Evolutionary conservation across 1,140 invertebrate genomes (phyloP).

Genomic region (Drosophila sechellia): DNA sequence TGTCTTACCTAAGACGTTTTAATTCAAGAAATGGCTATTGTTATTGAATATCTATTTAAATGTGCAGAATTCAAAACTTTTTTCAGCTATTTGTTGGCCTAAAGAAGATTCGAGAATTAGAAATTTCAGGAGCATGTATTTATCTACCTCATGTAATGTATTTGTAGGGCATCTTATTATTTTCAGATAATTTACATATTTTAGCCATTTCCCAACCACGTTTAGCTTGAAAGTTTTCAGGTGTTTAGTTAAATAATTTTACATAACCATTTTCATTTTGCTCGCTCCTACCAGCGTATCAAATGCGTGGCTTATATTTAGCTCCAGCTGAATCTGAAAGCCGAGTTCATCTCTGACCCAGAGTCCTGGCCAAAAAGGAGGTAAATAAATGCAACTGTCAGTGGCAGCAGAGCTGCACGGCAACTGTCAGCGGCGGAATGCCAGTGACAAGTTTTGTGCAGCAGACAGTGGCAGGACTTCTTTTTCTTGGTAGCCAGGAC

Average conservation of each 20-base stretch:
- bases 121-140: background rate
- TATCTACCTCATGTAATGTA: background rate
- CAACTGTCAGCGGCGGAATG: constrained; percentile 67
- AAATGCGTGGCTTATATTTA: constrained; percentile 35
- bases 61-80: too few species aligned
- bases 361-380: constrained; percentile 20
- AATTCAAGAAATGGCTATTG: too few species aligned
- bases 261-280: constrained; percentile 34
- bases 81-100: too few species aligned
- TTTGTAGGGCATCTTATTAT: constrained; percentile 48
- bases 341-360: constrained; percentile 10
- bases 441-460: constrained; percentile 66
- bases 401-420: constrained; percentile 59
- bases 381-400: constrained; percentile 75
- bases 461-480: constrained; percentile 24
- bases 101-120: too few species aligned
- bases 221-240: constrained; percentile 21
- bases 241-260: constrained; percentile 15
- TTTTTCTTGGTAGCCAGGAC: background rate
- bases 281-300: constrained; percentile 31
- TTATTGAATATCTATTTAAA: too few species aligned
- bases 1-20: too few species aligned
- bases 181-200: constrained; percentile 69
- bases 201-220: constrained; percentile 7
- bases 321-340: constrained; percentile 19